These are phyloP conservation scores for Dynastes hyllus DNA, from an alignment of 2,888 invertebrate genomes.

Conservation along the genomic window DNA sequence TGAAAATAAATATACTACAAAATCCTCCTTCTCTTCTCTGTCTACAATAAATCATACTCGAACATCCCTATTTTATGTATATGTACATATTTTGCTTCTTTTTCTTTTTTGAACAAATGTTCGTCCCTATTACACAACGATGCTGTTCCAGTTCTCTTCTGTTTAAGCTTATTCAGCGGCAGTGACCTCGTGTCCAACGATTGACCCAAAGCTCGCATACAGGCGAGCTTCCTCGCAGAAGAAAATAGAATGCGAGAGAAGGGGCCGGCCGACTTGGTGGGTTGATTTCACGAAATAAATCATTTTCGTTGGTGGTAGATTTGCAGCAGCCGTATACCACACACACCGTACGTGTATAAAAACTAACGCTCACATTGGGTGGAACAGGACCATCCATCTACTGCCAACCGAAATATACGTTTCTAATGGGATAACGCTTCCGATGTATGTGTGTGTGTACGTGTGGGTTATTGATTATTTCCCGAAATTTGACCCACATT, in stretches of 20 bases:
- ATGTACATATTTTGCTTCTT: too few relatives aligned
- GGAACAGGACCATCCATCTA: constrained; percentile 57
- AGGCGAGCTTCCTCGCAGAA: background rate
- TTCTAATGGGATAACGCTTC: constrained; percentile 54
- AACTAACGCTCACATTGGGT: constrained; percentile 59
- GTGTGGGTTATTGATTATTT: constrained; percentile 57
- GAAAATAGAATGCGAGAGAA: constrained; percentile 1
- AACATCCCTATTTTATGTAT: too few relatives aligned
- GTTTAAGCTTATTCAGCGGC: too few relatives aligned
- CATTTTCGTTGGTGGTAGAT: constrained; percentile 54
- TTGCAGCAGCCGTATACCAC: constrained; percentile 18
- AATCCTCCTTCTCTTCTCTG: too few relatives aligned
- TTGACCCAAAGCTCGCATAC: background rate
- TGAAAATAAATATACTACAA: too few relatives aligned
- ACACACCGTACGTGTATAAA: constrained; percentile 55
- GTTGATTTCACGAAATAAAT: constrained; percentile 58
- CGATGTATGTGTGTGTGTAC: background rate
- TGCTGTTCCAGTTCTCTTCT: too few relatives aligned
- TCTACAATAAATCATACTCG: too few relatives aligned
- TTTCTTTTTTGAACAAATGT: too few relatives aligned
- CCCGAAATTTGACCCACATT: constrained; percentile 52
- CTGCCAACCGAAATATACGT: constrained; percentile 57
- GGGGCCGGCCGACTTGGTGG: constrained; percentile 43
- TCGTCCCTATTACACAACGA: too few relatives aligned
- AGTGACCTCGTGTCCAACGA: constrained; percentile 2